Percentiles rank a stretch among this genome's conserved stretches.
These are phyloP conservation scores for Progne subis DNA, from an alignment of 2,113 vertebrate species.

Conservation along the genomic window DNA sequence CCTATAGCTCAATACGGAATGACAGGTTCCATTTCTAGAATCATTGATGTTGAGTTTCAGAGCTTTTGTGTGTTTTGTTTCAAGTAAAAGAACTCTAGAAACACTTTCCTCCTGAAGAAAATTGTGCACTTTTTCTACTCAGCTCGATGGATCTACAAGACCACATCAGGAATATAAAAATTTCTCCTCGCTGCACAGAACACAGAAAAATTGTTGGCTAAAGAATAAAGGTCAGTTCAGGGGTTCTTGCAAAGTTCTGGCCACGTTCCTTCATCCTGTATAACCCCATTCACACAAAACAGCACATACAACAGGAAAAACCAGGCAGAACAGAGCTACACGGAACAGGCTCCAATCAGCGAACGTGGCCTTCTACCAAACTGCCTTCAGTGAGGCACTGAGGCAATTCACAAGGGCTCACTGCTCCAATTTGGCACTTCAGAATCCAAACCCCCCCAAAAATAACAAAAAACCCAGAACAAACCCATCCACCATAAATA, in stretches of 20 bases:
- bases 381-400: not conserved
- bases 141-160: not conserved
- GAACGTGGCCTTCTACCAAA: not conserved
- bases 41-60: not conserved
- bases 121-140: not conserved
- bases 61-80: not conserved
- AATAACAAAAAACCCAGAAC: not conserved
- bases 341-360: not conserved
- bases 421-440: not conserved
- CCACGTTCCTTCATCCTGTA: not conserved
- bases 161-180: not conserved
- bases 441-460: not conserved
- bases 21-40: not conserved
- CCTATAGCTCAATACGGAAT: not conserved
- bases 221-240: not conserved
- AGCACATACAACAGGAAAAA: not conserved
- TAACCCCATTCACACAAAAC: not conserved
- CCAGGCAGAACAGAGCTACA: not conserved
- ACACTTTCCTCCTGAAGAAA: not conserved
- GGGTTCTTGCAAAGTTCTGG: not conserved
- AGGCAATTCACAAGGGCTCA: not conserved
- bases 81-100: not conserved
- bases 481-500: not conserved
- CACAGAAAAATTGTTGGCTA: not conserved
- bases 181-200: not conserved